A percentile compares a stretch with the other conserved stretches of the same genome.
phyloP scores from a whole-genome alignment of 2,113 vertebrate species.

The Corythoichthys haematopterus region DNA sequence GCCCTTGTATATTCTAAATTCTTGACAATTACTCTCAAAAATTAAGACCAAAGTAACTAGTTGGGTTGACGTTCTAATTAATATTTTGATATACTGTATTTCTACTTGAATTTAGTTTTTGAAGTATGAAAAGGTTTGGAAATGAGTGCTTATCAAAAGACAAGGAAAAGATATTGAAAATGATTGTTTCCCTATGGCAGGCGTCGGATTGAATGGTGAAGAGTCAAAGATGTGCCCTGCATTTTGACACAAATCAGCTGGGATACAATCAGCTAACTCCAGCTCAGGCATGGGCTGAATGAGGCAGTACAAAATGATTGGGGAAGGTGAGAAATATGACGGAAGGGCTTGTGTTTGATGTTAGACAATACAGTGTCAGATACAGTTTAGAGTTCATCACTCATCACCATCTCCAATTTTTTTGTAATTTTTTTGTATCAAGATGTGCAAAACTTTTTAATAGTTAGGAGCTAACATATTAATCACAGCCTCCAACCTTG shows the following conservation, averaged over 20 bases:
- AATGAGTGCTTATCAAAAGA: background rate
- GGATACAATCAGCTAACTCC: background rate
- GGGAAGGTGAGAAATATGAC: background rate
- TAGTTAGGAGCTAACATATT: background rate
- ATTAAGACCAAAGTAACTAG: too few species aligned
- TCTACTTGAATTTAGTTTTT: background rate
- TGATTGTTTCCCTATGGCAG: background rate
- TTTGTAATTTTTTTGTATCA: background rate
- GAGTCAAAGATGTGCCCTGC: background rate
- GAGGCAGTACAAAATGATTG: background rate
- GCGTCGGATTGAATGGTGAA: background rate
- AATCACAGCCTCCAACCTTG: background rate
- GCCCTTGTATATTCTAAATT: background rate
- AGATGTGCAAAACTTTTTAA: background rate
- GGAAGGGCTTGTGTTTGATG: background rate
- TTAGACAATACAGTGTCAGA: background rate
- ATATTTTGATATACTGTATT: background rate
- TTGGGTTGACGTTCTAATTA: too few species aligned
- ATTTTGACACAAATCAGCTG: background rate
- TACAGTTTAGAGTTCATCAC: background rate
- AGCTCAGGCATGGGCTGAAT: background rate
- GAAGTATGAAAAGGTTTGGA: background rate
- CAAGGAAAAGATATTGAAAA: background rate
- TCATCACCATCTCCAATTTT: background rate
- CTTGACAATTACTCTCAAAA: background rate